Percentiles rank a stretch among this genome's conserved stretches.
phyloP scores from a whole-genome alignment of 2,888 invertebrate genomes.

The Metallyticus violacea region DNA sequence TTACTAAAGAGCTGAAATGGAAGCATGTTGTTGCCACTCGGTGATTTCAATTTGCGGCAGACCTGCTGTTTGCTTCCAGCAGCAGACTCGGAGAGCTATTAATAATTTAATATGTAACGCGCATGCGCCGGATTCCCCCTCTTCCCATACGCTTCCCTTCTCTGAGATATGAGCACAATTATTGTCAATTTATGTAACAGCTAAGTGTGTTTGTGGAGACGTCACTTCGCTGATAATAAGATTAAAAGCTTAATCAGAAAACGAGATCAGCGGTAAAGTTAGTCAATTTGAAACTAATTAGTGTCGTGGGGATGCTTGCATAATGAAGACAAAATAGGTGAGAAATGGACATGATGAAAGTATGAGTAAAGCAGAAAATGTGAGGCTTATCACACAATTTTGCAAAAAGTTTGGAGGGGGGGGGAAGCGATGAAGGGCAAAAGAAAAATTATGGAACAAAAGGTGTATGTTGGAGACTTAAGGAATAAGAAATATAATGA shows the following conservation, averaged over 20 bases:
- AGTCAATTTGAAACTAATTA: conserved; percentile 20
- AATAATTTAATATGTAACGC: neutral
- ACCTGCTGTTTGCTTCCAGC: neutral
- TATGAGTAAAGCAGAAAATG: no score
- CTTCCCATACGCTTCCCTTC: neutral
- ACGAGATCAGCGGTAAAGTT: conserved; percentile 14
- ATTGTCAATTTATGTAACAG: neutral
- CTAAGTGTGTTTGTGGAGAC: conserved; percentile 2
- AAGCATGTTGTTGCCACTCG: no score
- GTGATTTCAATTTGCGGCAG: neutral
- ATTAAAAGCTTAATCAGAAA: conserved; percentile 13
- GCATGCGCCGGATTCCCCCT: neutral
- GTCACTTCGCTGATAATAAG: neutral
- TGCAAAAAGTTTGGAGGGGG: no score
- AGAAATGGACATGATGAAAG: neutral
- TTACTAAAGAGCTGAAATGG: neutral
- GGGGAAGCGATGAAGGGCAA: no score
- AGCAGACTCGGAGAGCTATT: neutral
- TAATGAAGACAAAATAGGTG: neutral
- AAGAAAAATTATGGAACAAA: no score
- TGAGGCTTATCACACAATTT: no score
- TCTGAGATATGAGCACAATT: neutral
- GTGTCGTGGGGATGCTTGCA: neutral
- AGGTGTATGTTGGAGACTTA: no score
- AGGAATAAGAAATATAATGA: no score